Conservation (phyloP, 1,140 invertebrate species). For the Drosophila jambulina region DNA sequence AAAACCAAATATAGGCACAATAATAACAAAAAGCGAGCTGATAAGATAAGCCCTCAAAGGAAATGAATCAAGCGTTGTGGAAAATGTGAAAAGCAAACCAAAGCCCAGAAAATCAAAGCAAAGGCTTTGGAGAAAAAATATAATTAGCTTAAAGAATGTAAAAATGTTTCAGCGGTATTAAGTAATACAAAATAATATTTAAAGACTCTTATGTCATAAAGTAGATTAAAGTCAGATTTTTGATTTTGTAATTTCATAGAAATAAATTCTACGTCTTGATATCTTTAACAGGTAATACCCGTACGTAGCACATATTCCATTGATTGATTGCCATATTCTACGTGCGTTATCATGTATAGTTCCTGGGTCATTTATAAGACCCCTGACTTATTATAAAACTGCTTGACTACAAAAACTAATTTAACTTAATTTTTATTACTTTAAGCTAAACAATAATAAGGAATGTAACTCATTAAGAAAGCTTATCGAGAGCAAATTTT, state of each 20-base stretch:
- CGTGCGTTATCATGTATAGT: not conserved
- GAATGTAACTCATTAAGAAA: not conserved
- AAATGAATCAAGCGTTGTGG: slow-evolving; percentile 25
- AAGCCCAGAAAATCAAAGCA: slow-evolving; percentile 7
- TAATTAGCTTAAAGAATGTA: not conserved
- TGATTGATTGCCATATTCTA: not conserved
- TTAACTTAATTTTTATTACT: not conserved
- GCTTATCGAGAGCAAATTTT: not conserved
- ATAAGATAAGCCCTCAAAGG: slow-evolving; percentile 41
- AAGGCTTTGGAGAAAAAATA: not conserved
- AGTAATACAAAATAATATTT: not conserved
- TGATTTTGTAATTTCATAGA: not conserved
- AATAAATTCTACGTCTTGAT: slow-evolving; percentile 8
- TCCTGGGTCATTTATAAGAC: not conserved
- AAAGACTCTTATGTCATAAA: not conserved
- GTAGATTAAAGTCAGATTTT: slow-evolving; percentile 13
- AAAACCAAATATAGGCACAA: slow-evolving; percentile 12
- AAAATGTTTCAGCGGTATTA: not conserved
- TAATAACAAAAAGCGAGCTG: slow-evolving; percentile 24
- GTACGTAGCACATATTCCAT: too few species aligned
- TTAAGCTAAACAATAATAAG: not conserved
- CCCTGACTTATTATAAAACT: not conserved
- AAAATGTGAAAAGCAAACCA: slow-evolving; percentile 22
- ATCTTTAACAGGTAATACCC: not conserved
- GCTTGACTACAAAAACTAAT: not conserved